phyloP scores from a whole-genome alignment of 1,140 invertebrate species.

The Sycophila sp. region DNA sequence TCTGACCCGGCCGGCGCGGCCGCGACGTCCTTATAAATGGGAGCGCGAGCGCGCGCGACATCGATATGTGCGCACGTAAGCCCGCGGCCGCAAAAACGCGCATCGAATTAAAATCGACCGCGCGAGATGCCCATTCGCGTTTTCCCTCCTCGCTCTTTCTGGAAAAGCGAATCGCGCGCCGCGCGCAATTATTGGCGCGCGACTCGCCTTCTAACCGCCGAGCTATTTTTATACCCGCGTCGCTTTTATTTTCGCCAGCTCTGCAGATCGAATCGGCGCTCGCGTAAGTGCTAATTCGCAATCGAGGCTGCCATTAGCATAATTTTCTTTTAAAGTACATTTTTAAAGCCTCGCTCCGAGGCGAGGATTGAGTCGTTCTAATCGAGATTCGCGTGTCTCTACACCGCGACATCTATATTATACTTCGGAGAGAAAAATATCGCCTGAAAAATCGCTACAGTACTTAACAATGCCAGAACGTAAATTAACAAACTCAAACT shows the following conservation, averaged over 20 bases:
- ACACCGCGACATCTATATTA: background rate
- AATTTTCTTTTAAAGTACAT: too few species aligned
- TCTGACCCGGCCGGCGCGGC: constrained; percentile 33
- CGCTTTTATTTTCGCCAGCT: background rate
- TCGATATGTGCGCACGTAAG: background rate
- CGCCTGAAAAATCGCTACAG: too few species aligned
- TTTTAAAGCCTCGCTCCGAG: too few species aligned
- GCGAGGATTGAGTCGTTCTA: too few species aligned
- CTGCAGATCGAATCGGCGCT: background rate
- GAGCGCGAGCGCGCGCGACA: constrained; percentile 7
- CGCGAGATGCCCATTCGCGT: background rate
- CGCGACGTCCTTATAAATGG: constrained; percentile 31
- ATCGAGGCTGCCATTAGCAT: too few species aligned
- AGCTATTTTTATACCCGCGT: background rate
- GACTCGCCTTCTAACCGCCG: too few species aligned
- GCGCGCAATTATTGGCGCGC: too few species aligned
- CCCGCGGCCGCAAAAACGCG: constrained; percentile 18
- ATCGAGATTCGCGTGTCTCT: background rate
- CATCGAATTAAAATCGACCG: constrained; percentile 26
- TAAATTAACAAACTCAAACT: too few species aligned
- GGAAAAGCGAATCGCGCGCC: background rate
- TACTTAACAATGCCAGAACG: too few species aligned
- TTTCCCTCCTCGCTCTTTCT: background rate
- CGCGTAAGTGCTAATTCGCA: background rate
- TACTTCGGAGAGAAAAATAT: background rate